Base-by-base conservation (phyloP, 2,797 vertebrate species). In the Natrix natrix region DNA sequence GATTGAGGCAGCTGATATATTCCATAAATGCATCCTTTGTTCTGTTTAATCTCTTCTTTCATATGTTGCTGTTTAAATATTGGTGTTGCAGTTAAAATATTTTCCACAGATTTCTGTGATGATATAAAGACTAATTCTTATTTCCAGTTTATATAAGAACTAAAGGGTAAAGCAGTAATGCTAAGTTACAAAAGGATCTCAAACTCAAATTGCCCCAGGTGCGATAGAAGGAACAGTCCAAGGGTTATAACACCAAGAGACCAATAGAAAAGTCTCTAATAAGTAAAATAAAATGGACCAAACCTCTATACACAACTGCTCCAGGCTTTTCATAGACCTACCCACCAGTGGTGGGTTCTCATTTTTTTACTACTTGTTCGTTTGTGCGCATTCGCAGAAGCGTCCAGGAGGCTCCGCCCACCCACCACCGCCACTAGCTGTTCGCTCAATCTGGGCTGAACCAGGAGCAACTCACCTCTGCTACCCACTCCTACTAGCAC, bases 151-250 rank as follows among this genome's bases (percentile, higher is more conserved):
- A 5, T 83, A 63, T 55, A 87, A 93, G 56, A 87, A 52, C 52
- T 32, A 43, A 90, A 91, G 43, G 28, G 61, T n/a, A 91, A 91
- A 93, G 28, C 59, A 87, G 83, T 37, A 74, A 74, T 78, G 37
- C 37, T 43, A 43, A 48, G 20, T 4, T 83, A 10, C 74, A 83
- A 43, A 83, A 48, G 20, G 37, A 78, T 48, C 10, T 48, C 37
- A 83, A 83, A 48, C 78, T 83, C 74, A 83, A 24, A 83, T 24
- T 48, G 78, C 78, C 4, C 20, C 20, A 48, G 24, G 32, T 43
- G 37, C 17, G 7, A 78, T 32, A 43, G 11, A 78, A 78, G 74
- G 37, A 78, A 43, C 37, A 69, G 14, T 32, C n/a, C n/a, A 69
- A 69, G 37, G 17, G 8, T 32, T 69, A 32, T 32, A 69, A 69